These are phyloP conservation scores for Ammospiza nelsoni DNA, from an alignment of 2,113 vertebrate species.

Conservation along the genomic window DNA sequence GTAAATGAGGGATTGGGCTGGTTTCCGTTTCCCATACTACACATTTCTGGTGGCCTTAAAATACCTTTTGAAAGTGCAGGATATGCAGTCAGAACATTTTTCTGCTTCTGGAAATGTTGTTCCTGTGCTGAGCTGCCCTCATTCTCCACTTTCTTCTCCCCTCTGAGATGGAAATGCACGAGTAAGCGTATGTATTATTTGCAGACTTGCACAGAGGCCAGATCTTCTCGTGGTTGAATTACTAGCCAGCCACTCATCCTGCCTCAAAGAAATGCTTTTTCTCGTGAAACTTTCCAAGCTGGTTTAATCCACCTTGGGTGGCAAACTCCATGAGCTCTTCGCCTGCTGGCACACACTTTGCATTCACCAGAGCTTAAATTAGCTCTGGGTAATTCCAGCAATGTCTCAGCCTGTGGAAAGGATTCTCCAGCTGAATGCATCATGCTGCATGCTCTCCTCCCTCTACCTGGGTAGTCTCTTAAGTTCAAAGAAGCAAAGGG, in stretches of 20 bases:
- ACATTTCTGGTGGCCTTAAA: constrained; percentile 51
- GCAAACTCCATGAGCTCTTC: constrained; percentile 57
- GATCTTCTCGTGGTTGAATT: constrained; percentile 64
- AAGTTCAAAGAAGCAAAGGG: background rate
- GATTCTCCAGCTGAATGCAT: constrained; percentile 19
- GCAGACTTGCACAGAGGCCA: constrained; percentile 37
- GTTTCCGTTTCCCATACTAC: background rate
- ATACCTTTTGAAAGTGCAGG: constrained; percentile 45
- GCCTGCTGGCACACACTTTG: constrained; percentile 54
- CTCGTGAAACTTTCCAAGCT: constrained; percentile 61
- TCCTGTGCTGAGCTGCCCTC: constrained; percentile 12
- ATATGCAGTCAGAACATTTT: constrained; percentile 33
- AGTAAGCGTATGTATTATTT: constrained; percentile 53
- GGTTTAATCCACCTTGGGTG: constrained; percentile 74
- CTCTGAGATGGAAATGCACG: constrained; percentile 26
- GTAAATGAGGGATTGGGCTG: background rate
- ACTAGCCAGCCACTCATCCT: constrained; percentile 51
- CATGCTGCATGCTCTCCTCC: background rate
- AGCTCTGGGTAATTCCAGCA: constrained; percentile 64
- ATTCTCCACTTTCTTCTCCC: constrained; percentile 47
- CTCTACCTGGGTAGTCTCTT: constrained; percentile 24
- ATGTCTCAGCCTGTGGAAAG: constrained; percentile 43
- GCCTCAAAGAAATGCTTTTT: constrained; percentile 65
- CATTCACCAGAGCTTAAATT: constrained; percentile 57
- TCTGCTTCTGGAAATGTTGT: constrained; percentile 21